Evolutionary conservation across 2,113 vertebrate genomes (phyloP).

Genomic region (Ancistrus triradiatus): DNA sequence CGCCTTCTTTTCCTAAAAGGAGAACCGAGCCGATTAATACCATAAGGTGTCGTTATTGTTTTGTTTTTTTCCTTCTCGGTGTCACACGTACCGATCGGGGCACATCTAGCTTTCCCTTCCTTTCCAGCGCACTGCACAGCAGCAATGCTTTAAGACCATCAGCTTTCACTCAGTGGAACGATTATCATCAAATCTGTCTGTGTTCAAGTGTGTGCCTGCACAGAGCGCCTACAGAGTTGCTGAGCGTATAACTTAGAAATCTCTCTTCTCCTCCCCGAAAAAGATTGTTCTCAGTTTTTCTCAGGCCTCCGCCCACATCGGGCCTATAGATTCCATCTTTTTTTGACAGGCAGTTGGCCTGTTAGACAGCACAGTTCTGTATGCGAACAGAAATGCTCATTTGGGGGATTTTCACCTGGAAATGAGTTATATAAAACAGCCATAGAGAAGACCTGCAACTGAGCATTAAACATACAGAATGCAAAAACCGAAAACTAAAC

Average conservation of each 20-base stretch:
- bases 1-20: neutral
- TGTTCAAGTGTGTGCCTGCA: slow-evolving; percentile 52
- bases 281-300: slow-evolving; percentile 33
- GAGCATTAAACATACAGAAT: no score
- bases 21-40: neutral
- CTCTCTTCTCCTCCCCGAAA: slow-evolving; percentile 37
- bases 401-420: no score
- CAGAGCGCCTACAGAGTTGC: slow-evolving; percentile 36
- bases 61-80: slow-evolving; percentile 2
- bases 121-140: slow-evolving; percentile 30
- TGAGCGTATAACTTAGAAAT: slow-evolving; percentile 46
- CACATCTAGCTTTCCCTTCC: no score
- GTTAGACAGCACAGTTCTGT: no score
- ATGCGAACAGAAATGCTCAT: no score
- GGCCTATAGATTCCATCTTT: slow-evolving; percentile 12
- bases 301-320: slow-evolving; percentile 45
- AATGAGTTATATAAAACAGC: no score
- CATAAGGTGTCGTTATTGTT: no score
- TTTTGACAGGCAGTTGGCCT: no score
- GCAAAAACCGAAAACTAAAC: no score
- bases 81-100: no score
- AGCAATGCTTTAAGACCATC: slow-evolving; percentile 44
- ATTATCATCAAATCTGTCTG: slow-evolving; percentile 51
- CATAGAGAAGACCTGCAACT: no score
- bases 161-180: slow-evolving; percentile 38